Base-by-base conservation (phyloP, 2,888 invertebrate genomes). In the Synergus umbraculus region DNA sequence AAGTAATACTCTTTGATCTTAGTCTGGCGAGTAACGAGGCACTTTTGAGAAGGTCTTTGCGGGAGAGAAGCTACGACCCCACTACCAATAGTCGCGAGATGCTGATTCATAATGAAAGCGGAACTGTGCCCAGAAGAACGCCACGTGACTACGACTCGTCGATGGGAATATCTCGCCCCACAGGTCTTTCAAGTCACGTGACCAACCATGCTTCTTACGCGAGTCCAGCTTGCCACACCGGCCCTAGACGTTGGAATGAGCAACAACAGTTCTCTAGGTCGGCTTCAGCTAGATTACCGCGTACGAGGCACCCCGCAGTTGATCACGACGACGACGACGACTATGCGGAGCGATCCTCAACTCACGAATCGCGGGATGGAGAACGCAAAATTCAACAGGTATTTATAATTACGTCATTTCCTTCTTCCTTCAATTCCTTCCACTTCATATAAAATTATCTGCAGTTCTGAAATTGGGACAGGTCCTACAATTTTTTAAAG, bases 211-310 rank as follows among this genome's bases (percentile, higher is more conserved):
- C 76, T 37, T 49, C 81, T 79, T 81, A 83, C 76, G 81, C 78
- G 66, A 77, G 78, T 49, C 88, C 84, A 65, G 79, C 86, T 46
- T 87, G 85, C 82, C 86, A 88, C 80, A 77, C 82, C 37, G 79
- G 84, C 65, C 85, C 87, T 65, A 87, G 88, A 81, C 89, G 89
- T 46, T 88, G 87, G 87, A 87, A 85, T 80, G 89, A 90, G 80
- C 88, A 86, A 82, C 89, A 95, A 85, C 95, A 95, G 88, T 97
- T 97, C 91, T 94, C 96, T 88, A 94, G 97, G 90, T 97, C 97
- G 77, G 96, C 97, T 13, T 97, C 97, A 91, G 97, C 97, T 46
- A 93, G 97, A 81, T 92, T 97, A 85, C 96, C 97, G 76, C 92
- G 94, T 90, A 91, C 94, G 93, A 86, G 89, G 5, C 89, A 90